phyloP scores from a whole-genome alignment of 2,113 vertebrate genomes.

The Gopherus flavomarginatus region DNA sequence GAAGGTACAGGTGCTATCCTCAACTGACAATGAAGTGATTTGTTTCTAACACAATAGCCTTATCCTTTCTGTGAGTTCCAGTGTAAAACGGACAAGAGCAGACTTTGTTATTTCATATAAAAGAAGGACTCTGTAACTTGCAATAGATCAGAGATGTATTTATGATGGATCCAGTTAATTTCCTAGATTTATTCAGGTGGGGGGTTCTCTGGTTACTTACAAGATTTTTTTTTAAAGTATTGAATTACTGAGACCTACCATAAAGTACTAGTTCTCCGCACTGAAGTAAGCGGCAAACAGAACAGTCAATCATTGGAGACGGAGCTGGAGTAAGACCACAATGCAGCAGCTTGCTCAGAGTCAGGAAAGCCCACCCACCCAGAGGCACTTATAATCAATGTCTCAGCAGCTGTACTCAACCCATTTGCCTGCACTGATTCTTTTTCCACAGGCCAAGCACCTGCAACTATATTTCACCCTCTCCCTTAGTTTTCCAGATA shows the following conservation, averaged over 20 bases:
- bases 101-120: neutral
- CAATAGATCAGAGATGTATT: neutral
- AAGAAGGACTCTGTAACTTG: neutral
- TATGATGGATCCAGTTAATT: neutral
- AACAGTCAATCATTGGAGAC: neutral
- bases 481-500: neutral
- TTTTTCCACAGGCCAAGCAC: neutral
- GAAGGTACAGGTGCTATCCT: neutral
- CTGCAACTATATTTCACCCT: neutral
- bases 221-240: neutral
- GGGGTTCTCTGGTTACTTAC: neutral
- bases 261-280: neutral
- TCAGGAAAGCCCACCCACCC: neutral
- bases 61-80: neutral
- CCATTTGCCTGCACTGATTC: neutral
- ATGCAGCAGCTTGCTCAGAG: neutral
- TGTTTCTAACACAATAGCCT: neutral
- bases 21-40: neutral
- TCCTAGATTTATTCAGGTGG: neutral
- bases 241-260: fast-evolving
- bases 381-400: fast-evolving
- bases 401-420: too few species aligned
- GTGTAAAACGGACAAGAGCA: neutral
- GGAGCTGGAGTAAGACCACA: fast-evolving
- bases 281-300: neutral